Conservation (phyloP, 2,888 invertebrate genomes). For the Phalangium opilio region DNA sequence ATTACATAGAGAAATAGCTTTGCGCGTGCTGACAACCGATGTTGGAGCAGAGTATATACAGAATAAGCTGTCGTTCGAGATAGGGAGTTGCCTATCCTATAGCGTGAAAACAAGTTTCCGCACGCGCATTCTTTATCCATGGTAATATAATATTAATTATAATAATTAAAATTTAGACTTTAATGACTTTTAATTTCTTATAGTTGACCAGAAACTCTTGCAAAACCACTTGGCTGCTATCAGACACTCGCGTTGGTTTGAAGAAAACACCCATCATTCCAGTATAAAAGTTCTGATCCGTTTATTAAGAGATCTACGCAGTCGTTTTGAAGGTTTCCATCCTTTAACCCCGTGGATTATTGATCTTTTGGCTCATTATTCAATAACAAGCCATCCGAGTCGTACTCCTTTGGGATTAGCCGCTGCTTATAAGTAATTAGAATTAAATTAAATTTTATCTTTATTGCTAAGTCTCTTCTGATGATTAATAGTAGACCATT, state of each 20-base stretch:
- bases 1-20: no score
- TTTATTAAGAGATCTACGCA: slow-evolving; percentile 76
- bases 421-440: slow-evolving; percentile 52
- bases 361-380: slow-evolving; percentile 81
- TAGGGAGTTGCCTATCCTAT: no score
- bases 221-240: slow-evolving; percentile 84
- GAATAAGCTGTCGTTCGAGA: no score
- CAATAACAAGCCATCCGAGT: slow-evolving; percentile 89
- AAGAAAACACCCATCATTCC: slow-evolving; percentile 88
- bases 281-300: slow-evolving; percentile 89
- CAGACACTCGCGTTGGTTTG: slow-evolving; percentile 93
- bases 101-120: no score
- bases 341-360: slow-evolving; percentile 93
- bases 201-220: slow-evolving; percentile 51
- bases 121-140: no score
- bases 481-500: no score
- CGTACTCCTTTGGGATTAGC: slow-evolving; percentile 82
- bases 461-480: slow-evolving; percentile 2
- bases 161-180: background rate
- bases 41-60: no score
- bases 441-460: no score
- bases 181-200: slow-evolving; percentile 1
- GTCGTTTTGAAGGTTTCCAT: slow-evolving; percentile 74
- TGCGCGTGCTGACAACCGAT: no score
- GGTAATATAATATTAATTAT: background rate